Conservation (phyloP, 2,888 invertebrate species). For the Anthrax anthrax region DNA sequence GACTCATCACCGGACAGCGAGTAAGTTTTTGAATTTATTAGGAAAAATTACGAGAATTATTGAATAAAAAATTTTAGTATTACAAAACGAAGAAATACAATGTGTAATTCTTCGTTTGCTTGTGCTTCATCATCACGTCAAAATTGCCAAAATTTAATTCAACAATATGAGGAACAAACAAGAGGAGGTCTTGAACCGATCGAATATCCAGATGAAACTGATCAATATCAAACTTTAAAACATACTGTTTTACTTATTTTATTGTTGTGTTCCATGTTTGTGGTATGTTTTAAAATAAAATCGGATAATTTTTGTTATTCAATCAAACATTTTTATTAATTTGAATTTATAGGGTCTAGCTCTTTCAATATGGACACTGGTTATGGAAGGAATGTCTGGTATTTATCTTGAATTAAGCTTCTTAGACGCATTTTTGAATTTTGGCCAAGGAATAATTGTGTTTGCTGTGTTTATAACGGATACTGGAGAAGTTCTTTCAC, state of each 20-base stretch:
- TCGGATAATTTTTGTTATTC: background rate
- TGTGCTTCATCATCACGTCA: constrained; percentile 37
- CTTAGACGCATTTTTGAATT: constrained; percentile 74
- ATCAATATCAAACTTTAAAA: constrained; percentile 57
- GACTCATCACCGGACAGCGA: background rate
- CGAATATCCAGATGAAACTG: constrained; percentile 39
- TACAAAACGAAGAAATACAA: constrained; percentile 7
- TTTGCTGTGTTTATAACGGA: constrained; percentile 80
- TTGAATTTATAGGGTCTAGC: constrained; percentile 54
- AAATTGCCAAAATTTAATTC: constrained; percentile 37
- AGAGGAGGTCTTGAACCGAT: constrained; percentile 38
- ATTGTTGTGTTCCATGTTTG: constrained; percentile 73
- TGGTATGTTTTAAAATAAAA: constrained; percentile 44
- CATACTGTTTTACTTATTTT: constrained; percentile 72
- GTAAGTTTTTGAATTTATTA: constrained; percentile 4
- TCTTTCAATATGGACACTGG: constrained; percentile 64
- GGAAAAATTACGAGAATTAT: background rate
- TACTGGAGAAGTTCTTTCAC: constrained; percentile 55
- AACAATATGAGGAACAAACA: constrained; percentile 38
- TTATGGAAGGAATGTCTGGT: constrained; percentile 72
- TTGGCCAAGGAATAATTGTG: constrained; percentile 77
- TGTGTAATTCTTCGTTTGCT: constrained; percentile 39
- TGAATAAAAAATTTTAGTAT: background rate
- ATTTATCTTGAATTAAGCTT: constrained; percentile 89
- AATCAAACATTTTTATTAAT: background rate